Conservation (phyloP, 1,140 invertebrate species). For the Steinernema khuongi region DNA sequence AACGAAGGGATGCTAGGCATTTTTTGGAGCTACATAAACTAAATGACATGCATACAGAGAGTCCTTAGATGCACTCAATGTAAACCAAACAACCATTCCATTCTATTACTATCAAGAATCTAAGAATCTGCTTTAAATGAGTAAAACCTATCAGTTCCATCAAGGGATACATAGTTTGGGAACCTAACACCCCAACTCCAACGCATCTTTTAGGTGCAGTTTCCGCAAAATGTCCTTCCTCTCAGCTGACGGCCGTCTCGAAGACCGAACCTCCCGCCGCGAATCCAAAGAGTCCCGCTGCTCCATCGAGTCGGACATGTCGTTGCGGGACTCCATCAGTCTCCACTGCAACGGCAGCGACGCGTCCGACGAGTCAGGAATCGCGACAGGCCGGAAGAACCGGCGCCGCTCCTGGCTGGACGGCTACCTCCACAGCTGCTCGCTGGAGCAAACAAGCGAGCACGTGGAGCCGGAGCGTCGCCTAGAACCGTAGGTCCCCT, state of each 20-base stretch:
- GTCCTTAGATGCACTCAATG: too few relatives aligned
- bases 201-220: neutral
- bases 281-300: constrained; percentile 52
- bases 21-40: too few relatives aligned
- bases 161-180: neutral
- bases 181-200: neutral
- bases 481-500: constrained; percentile 9
- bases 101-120: too few relatives aligned
- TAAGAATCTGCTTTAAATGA: too few relatives aligned
- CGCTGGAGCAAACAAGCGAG: constrained; percentile 43
- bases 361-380: constrained; percentile 52
- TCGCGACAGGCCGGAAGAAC: constrained; percentile 8
- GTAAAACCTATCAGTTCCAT: neutral
- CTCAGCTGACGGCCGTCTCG: constrained; percentile 53
- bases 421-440: constrained; percentile 46
- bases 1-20: too few relatives aligned
- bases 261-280: constrained; percentile 43
- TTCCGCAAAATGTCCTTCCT: constrained; percentile 58
- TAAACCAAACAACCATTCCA: too few relatives aligned
- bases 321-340: constrained; percentile 44
- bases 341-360: constrained; percentile 49
- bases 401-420: constrained; percentile 57
- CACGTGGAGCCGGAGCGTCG: constrained; percentile 16
- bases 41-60: too few relatives aligned
- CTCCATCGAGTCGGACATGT: constrained; percentile 54